Conservation (phyloP, 2,113 vertebrate genomes). For the mouse (Mus musculus) region GRCm39 chr10:47888501-47889000, state of each 20-base stretch:
- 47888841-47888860: not conserved
- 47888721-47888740: not conserved
- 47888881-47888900: not conserved
- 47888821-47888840: not conserved
- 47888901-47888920: not conserved
- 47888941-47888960: not conserved
- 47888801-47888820: not conserved
- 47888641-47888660: not conserved
- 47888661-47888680: not conserved
- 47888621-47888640: not conserved
- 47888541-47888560: not conserved
- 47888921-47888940: not conserved
- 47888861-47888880: not conserved
- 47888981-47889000: not conserved
- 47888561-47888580: constrained; percentile 3
- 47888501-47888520: constrained; percentile 20
- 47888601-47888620: not conserved
- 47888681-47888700: not conserved
- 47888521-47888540: not conserved
- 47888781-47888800: constrained; percentile 17
- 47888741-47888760: constrained; percentile 56
- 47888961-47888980: not conserved
- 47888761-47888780: not conserved
- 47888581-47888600: not conserved
- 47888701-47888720: not conserved